A percentile compares a stretch with the other conserved stretches of the same genome.
These are phyloP conservation scores for Ceratoteleas bidentatus DNA, from an alignment of 1,140 invertebrate species.

Conservation along the genomic window DNA sequence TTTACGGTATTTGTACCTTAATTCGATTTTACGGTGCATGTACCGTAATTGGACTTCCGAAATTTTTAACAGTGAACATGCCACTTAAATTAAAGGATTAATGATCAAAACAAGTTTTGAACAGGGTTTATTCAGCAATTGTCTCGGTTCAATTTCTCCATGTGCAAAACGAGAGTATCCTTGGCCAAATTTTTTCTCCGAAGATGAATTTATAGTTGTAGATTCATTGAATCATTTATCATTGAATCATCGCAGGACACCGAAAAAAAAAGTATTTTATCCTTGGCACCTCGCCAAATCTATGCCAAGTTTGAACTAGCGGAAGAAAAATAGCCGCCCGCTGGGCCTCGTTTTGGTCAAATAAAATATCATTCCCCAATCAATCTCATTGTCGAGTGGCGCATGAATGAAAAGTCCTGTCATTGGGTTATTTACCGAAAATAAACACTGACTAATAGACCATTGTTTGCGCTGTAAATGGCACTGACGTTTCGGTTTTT, in stretches of 20 bases:
- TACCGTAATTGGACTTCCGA: too few relatives aligned
- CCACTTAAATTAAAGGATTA: too few relatives aligned
- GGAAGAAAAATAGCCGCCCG: not conserved
- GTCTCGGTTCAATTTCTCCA: not conserved
- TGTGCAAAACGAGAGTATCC: not conserved
- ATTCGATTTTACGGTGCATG: too few relatives aligned
- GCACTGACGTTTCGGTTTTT: not conserved
- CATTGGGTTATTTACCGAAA: conserved; percentile 18
- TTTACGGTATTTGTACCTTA: too few relatives aligned
- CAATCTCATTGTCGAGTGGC: conserved; percentile 5
- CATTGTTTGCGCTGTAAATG: conserved; percentile 19
- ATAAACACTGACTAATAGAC: conserved; percentile 18
- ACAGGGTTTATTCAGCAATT: too few relatives aligned
- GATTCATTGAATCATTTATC: conserved; percentile 1
- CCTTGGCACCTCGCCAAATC: not conserved
- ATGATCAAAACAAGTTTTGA: too few relatives aligned
- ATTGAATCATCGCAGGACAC: too few relatives aligned
- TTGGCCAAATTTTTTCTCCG: not conserved
- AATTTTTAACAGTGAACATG: too few relatives aligned
- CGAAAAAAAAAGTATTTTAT: too few relatives aligned
- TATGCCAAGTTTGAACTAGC: not conserved
- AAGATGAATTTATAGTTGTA: not conserved
- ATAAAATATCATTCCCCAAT: conserved; percentile 18
- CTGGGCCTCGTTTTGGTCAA: not conserved
- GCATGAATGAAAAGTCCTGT: conserved; percentile 12